Conservation (phyloP, 2,888 invertebrate genomes). For the Plebejus argus region DNA sequence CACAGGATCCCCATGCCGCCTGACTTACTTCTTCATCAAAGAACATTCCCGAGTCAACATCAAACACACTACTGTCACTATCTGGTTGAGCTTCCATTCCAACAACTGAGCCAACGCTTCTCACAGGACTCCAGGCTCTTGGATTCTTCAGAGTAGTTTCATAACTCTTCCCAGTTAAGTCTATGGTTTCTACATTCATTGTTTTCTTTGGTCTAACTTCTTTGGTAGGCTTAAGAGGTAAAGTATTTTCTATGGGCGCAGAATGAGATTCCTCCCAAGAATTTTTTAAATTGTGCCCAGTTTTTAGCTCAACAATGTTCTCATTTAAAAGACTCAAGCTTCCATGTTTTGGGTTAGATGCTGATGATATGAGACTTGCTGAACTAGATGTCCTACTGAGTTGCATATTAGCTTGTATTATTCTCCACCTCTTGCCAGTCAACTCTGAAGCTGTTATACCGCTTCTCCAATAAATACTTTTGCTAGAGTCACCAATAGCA, state of each 20-base stretch:
- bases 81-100: slow-evolving; percentile 94
- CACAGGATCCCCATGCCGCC: slow-evolving; percentile 90
- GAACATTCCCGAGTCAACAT: slow-evolving; percentile 90
- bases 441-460: slow-evolving; percentile 88
- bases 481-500: slow-evolving; percentile 91
- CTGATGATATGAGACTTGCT: slow-evolving; percentile 85
- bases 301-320: slow-evolving; percentile 63
- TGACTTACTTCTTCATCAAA: slow-evolving; percentile 89
- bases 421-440: slow-evolving; percentile 93
- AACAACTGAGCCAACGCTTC: slow-evolving; percentile 91
- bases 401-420: slow-evolving; percentile 89
- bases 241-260: slow-evolving; percentile 86
- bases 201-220: slow-evolving; percentile 60
- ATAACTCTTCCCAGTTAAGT: slow-evolving; percentile 84
- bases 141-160: slow-evolving; percentile 89
- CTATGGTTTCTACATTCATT: slow-evolving; percentile 68
- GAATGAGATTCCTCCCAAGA: slow-evolving; percentile 88
- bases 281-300: slow-evolving; percentile 77
- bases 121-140: slow-evolving; percentile 93
- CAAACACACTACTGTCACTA: slow-evolving; percentile 90
- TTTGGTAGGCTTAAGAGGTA: slow-evolving; percentile 77
- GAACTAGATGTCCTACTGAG: slow-evolving; percentile 91
- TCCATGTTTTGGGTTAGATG: slow-evolving; percentile 84
- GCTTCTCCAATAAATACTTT: slow-evolving; percentile 89
- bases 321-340: slow-evolving; percentile 82